phyloP scores from a whole-genome alignment of 2,797 vertebrate genomes.

The Pangasius djambal region DNA sequence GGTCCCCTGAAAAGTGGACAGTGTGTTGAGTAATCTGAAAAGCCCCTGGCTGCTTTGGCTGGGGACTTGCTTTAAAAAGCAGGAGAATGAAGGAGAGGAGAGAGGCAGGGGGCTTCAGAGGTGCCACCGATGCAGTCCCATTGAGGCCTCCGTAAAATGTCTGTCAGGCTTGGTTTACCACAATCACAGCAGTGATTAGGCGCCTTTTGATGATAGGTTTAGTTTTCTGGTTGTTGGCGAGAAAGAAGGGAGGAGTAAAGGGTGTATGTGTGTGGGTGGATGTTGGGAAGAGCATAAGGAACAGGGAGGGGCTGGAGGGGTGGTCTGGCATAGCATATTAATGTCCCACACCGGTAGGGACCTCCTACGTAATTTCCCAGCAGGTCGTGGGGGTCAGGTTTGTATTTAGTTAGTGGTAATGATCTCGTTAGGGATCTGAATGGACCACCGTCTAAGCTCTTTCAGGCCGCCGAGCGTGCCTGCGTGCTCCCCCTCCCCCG shows the following conservation, averaged over 20 bases:
- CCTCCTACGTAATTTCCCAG: conserved; percentile 84
- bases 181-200: conserved; percentile 87
- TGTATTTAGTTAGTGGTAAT: conserved; percentile 93
- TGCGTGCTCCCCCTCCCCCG: conserved; percentile 79
- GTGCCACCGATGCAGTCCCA: conserved; percentile 78
- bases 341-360: conserved; percentile 77
- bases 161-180: conserved; percentile 88
- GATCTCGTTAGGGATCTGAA: conserved; percentile 90
- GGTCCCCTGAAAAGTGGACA: conserved; percentile 86
- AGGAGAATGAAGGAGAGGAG: conserved; percentile 67
- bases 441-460: conserved; percentile 86
- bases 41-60: conserved; percentile 76
- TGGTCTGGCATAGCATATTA: conserved; percentile 71
- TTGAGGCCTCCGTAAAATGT: conserved; percentile 83
- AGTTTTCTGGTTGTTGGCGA: conserved; percentile 83
- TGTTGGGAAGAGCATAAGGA: conserved; percentile 49
- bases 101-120: conserved; percentile 64
- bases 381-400: conserved; percentile 85
- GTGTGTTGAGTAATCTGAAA: conserved; percentile 89
- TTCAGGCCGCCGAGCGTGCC: conserved; percentile 85
- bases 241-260: conserved; percentile 78
- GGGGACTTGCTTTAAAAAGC: conserved; percentile 74
- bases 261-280: conserved; percentile 44
- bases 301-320: conserved; percentile 49
- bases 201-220: conserved; percentile 87